These are phyloP conservation scores for Brenthis daphne DNA, from an alignment of 2,888 invertebrate genomes.

Conservation along the genomic window DNA sequence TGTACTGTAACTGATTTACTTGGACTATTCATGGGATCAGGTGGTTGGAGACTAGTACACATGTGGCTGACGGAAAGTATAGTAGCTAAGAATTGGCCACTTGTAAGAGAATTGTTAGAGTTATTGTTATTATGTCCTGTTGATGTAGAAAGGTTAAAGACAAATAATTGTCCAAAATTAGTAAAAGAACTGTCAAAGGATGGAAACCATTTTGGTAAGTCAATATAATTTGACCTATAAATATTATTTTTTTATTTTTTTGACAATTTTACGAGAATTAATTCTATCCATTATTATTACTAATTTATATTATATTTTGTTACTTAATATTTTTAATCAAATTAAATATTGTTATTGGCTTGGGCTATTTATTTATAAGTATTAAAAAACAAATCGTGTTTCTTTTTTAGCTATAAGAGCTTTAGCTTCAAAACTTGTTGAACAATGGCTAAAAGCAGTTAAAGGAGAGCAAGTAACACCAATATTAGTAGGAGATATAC, in stretches of 20 bases:
- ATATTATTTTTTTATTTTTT: no score
- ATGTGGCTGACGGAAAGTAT: slow-evolving; percentile 95
- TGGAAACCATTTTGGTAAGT: slow-evolving; percentile 90
- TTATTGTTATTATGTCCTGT: slow-evolving; percentile 93
- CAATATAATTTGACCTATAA: not conserved
- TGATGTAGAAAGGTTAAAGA: slow-evolving; percentile 93
- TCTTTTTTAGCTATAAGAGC: slow-evolving; percentile 86
- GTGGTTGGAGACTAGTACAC: slow-evolving; percentile 95
- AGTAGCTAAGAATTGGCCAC: slow-evolving; percentile 90
- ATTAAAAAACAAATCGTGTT: not conserved
- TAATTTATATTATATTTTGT: no score
- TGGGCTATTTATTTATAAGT: no score
- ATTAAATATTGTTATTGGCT: no score
- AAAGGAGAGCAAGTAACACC: slow-evolving; percentile 86
- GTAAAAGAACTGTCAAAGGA: slow-evolving; percentile 94
- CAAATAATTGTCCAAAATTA: slow-evolving; percentile 95
- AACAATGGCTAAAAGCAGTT: slow-evolving; percentile 94
- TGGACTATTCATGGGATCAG: slow-evolving; percentile 93
- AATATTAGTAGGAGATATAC: slow-evolving; percentile 63
- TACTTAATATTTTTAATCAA: no score
- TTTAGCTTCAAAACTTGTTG: slow-evolving; percentile 90
- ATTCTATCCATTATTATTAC: not conserved
- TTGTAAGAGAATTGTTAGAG: slow-evolving; percentile 93
- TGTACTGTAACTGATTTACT: slow-evolving; percentile 92
- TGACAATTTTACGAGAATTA: not conserved